Conservation (phyloP, 2,113 vertebrate genomes). For the Larimichthys crocea region DNA sequence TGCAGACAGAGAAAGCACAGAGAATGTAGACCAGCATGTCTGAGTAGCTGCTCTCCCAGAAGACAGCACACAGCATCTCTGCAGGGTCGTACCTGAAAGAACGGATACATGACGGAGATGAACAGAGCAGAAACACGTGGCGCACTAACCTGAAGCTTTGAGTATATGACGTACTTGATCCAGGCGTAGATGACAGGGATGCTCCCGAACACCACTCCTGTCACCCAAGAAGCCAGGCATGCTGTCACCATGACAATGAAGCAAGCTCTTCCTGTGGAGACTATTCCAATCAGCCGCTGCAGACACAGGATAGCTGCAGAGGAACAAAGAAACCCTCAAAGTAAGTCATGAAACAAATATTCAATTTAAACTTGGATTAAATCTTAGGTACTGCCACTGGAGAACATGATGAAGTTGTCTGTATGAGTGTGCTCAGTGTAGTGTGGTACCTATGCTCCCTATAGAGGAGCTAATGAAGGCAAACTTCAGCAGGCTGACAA, state of each 20-base stretch:
- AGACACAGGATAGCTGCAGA: constrained; percentile 77
- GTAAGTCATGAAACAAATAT: not conserved
- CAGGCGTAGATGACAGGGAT: constrained; percentile 80
- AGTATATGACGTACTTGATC: constrained; percentile 71
- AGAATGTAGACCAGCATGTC: constrained; percentile 84
- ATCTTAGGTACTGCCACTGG: no score
- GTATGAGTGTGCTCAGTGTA: not conserved
- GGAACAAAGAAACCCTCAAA: not conserved
- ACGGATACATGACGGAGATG: not conserved
- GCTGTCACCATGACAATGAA: constrained; percentile 60
- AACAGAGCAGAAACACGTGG: not conserved
- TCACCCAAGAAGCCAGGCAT: constrained; percentile 77
- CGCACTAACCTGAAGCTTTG: not conserved
- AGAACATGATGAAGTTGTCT: not conserved
- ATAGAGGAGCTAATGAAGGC: constrained; percentile 84
- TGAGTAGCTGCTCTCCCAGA: constrained; percentile 83
- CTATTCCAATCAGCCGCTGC: constrained; percentile 64
- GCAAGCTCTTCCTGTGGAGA: constrained; percentile 38
- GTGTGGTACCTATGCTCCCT: constrained; percentile 79
- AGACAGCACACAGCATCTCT: constrained; percentile 84
- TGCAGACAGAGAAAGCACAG: constrained; percentile 75
- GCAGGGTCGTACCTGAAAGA: constrained; percentile 79
- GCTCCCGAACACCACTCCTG: constrained; percentile 78
- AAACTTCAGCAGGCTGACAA: constrained; percentile 85
- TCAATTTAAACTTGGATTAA: no score